Base-by-base conservation (phyloP, 2,888 invertebrate genomes). In the Cetonia aurata region DNA sequence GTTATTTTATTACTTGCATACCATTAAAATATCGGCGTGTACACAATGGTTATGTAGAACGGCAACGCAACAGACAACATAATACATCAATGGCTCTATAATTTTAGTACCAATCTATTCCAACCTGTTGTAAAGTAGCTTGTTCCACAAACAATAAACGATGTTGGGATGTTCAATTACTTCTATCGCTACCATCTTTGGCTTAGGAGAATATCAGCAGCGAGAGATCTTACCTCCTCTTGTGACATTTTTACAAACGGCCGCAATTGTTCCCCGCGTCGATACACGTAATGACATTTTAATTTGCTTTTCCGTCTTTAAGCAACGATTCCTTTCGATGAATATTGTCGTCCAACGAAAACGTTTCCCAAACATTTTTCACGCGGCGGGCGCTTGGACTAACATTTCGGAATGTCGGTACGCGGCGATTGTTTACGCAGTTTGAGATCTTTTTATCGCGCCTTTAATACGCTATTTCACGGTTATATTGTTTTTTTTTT, bases 401-500 rank as follows among this genome's bases (percentile, higher is more conserved):
- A 37, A 37, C 37, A 37, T 37, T 6, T 37, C 37, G 37, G 37
- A 37, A 37, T 37, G 37, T 37, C 37, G 37, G 37, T 37, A 3
- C 10, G 37, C 52, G 50, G 37, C n/a, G 25, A 50, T 37, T 65
- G 52, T 37, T 65, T 37, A 52, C 62, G 62, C 50, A 65, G 55
- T 37, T 56, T 9, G 19, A 17, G 15, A 37, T 25, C 50, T 65
- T 65, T 65, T 41, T 50, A 65, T 65, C 50, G 48, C 37, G 19
- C 17, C 25, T 65, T 13, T 69, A 69, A 62, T 44, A 52, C 25
- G 69, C 69, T 69, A 69, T 69, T 69, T 69, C 69, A 69, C 53
- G 69, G 62, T 50, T 46, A 62, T 55, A 69, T 69, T 69, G 69
- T 62, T 53, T 69, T 59, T 68, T 68, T 69, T 69, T 52, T 33